phyloP scores from a whole-genome alignment of 2,888 invertebrate species.

The Isoperla grammatica region DNA sequence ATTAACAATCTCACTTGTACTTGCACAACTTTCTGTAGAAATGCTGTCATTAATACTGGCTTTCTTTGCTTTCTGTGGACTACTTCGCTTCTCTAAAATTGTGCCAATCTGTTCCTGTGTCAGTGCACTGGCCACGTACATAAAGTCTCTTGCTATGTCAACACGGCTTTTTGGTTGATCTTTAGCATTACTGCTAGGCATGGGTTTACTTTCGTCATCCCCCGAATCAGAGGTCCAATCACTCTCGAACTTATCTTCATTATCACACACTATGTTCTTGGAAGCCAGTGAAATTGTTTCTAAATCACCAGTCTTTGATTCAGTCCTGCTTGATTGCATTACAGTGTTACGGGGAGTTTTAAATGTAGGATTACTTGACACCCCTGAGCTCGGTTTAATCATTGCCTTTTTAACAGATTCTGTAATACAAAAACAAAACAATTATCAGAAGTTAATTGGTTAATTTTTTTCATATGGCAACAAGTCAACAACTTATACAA shows the following conservation, averaged over 20 bases:
- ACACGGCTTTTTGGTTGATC: conserved; percentile 35
- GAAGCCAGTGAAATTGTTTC: neutral
- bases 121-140: conserved; percentile 70
- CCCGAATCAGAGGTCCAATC: conserved; percentile 10
- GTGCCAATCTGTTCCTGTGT: conserved; percentile 60
- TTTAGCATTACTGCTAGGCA: neutral
- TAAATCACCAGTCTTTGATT: neutral
- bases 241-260: conserved; percentile 10
- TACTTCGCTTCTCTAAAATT: conserved; percentile 40
- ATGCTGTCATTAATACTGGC: neutral
- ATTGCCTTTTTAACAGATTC: conserved; percentile 7
- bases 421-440: conserved; percentile 2
- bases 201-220: too few species aligned
- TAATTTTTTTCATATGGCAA: too few species aligned
- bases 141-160: conserved; percentile 56
- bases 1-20: too few species aligned
- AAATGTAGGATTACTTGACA: neutral
- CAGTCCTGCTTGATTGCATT: neutral
- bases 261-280: neutral
- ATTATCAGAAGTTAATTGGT: conserved; percentile 21
- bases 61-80: neutral
- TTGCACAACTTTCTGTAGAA: neutral
- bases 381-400: neutral
- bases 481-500: too few species aligned
- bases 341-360: neutral